Percentiles rank a stretch among this genome's conserved stretches.
These are phyloP conservation scores for Turnix velox DNA, from an alignment of 2,113 vertebrate species.

Conservation along the genomic window DNA sequence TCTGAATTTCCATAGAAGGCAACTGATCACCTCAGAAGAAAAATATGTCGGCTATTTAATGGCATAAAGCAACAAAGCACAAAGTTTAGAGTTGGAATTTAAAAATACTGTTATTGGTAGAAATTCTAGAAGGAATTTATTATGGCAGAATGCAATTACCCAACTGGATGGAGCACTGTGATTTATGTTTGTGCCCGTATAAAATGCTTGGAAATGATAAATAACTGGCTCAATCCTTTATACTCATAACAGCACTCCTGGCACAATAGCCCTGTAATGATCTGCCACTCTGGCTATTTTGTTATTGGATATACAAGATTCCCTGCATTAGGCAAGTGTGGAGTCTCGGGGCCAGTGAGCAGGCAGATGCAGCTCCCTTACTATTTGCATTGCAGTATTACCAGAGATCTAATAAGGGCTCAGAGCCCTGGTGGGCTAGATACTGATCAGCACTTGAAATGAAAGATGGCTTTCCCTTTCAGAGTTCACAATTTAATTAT, in stretches of 20 bases:
- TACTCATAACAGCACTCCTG: conserved; percentile 21
- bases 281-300: neutral
- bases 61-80: neutral
- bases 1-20: neutral
- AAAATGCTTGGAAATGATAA: conserved; percentile 32
- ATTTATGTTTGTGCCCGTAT: neutral
- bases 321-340: neutral
- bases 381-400: neutral
- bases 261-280: neutral
- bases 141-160: conserved; percentile 29
- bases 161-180: neutral
- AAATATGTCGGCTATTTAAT: neutral
- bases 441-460: neutral
- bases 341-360: neutral
- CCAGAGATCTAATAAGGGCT: neutral
- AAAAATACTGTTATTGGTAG: conserved; percentile 17
- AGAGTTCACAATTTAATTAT: conserved; percentile 50
- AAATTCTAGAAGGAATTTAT: conserved; percentile 35
- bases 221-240: conserved; percentile 24
- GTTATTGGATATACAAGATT: neutral
- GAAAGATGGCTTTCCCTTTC: conserved; percentile 24
- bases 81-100: neutral
- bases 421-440: neutral
- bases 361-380: neutral
- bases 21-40: neutral